phyloP scores from a whole-genome alignment of 2,888 invertebrate genomes.

The Dendrolimus houi region DNA sequence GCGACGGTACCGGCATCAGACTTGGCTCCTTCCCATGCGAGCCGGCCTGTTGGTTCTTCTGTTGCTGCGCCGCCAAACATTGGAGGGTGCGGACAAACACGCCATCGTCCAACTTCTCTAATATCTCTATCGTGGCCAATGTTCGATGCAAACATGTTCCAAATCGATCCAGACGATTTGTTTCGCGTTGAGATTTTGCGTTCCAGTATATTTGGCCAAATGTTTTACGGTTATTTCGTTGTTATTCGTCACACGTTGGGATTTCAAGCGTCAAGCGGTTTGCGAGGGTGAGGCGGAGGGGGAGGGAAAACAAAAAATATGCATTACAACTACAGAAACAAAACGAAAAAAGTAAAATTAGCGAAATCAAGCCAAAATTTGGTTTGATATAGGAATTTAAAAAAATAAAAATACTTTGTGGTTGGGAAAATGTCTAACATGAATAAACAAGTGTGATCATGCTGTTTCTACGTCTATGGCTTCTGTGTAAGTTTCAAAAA shows the following conservation, averaged over 20 bases:
- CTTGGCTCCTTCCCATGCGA: slow-evolving; percentile 86
- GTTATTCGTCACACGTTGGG: slow-evolving; percentile 66
- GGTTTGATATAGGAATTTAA: slow-evolving; percentile 15
- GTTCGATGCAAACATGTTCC: slow-evolving; percentile 30
- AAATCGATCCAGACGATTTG: slow-evolving; percentile 13
- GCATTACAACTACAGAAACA: slow-evolving; percentile 76
- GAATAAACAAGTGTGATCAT: slow-evolving; percentile 41
- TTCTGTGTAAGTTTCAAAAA: slow-evolving; percentile 27
- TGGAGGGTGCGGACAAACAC: slow-evolving; percentile 74
- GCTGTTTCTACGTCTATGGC: slow-evolving; percentile 68
- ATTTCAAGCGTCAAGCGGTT: slow-evolving; percentile 74
- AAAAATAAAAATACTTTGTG: slow-evolving; percentile 37
- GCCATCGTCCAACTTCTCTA: slow-evolving; percentile 71
- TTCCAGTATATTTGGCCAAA: slow-evolving; percentile 20
- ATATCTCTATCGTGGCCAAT: slow-evolving; percentile 57
- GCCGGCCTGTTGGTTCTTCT: slow-evolving; percentile 64
- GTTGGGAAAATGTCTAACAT: slow-evolving; percentile 76
- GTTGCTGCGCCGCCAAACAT: slow-evolving; percentile 71
- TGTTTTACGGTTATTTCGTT: slow-evolving; percentile 30
- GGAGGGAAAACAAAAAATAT: slow-evolving; percentile 71
- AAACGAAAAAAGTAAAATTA: slow-evolving; percentile 34
- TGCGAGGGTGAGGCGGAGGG: slow-evolving; percentile 43
- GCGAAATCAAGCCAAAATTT: slow-evolving; percentile 17
- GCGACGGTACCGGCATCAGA: slow-evolving; percentile 96
- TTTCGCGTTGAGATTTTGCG: slow-evolving; percentile 14